Percentiles rank a stretch among this genome's conserved stretches.
Conservation (phyloP, 2,888 invertebrate genomes). For the Trichopoda pennipes region DNA sequence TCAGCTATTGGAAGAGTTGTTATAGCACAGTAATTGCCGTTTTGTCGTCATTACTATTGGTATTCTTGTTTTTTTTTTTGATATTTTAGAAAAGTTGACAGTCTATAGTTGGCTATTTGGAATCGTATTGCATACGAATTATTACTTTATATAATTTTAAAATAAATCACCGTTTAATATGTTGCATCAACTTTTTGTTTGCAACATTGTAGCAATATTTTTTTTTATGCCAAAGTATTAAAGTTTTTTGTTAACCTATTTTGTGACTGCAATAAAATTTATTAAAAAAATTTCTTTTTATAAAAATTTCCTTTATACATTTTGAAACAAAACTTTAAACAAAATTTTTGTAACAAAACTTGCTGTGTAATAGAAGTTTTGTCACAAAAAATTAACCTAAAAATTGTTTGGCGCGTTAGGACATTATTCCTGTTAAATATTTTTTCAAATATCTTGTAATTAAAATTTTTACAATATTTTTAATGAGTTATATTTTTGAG, state of each 20-base stretch:
- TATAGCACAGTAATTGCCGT: constrained; percentile 56
- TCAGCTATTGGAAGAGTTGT: constrained; percentile 21
- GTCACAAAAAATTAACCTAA: not conserved
- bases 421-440: not conserved
- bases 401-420: no score
- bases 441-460: not conserved
- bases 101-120: not conserved
- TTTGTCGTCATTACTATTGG: constrained; percentile 61
- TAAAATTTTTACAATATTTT: no score
- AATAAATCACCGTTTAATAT: no score
- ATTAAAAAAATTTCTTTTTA: no score
- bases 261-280: no score
- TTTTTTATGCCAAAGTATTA: no score
- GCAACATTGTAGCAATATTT: no score
- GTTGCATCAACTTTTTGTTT: no score
- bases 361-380: not conserved
- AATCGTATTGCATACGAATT: no score
- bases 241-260: no score
- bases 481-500: no score
- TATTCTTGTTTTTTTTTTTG: not conserved
- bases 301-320: not conserved
- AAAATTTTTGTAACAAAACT: not conserved
- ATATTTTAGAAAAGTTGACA: not conserved
- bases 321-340: not conserved
- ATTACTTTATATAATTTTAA: no score